Base-by-base conservation (phyloP, 2,888 invertebrate genomes). In the Stenoptilia bipunctidactyla region DNA sequence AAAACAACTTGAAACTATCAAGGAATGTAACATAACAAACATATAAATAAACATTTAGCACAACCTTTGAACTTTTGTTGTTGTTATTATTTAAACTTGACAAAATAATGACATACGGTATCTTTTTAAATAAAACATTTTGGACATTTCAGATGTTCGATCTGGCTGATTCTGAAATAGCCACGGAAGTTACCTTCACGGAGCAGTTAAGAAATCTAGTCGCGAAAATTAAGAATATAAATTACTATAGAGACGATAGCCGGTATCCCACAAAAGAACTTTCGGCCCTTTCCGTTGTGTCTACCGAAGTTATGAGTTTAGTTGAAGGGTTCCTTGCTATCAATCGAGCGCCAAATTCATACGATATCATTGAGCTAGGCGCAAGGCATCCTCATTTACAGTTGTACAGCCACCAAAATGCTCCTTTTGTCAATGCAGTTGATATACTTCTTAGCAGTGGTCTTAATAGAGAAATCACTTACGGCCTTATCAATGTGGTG, bases 171-270 rank as follows among this genome's bases (percentile, higher is more conserved):
- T 87, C 87, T 5, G 83, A 85, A 55, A 72, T 91, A 15, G 88
- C 88, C 38, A 85, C 85, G 0, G 90, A 92, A 66, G 86, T 92
- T n/a, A 83, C 85, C 43, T 91, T 90, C 61, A 88, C 89, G 14
- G 88, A 90, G 62, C 88, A 89, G 46, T 76, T 91, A 37, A 83
- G 83, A 15, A 74, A 80, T 53, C 57, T 84, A 37, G 74, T 84
- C n/a, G 69, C 76, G 0, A 83, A 84, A 56, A 80, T 85, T 37
- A 84, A 84, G 53, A 83, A 83, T 42, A 79, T 79, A 8, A 71
- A 79, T 44, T 73, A 79, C 44, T 83, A 80, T 47, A 62, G 72
- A 55, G 77, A 73, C 41, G 75, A 75, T 46, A 68, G 74, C 13
- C 68, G 75, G 5, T 80, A 82, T 48, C 62, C 73, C 0, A 84